These are phyloP conservation scores for Acrocephalus arundinaceus DNA, from an alignment of 2,113 vertebrate genomes.

Conservation along the genomic window DNA sequence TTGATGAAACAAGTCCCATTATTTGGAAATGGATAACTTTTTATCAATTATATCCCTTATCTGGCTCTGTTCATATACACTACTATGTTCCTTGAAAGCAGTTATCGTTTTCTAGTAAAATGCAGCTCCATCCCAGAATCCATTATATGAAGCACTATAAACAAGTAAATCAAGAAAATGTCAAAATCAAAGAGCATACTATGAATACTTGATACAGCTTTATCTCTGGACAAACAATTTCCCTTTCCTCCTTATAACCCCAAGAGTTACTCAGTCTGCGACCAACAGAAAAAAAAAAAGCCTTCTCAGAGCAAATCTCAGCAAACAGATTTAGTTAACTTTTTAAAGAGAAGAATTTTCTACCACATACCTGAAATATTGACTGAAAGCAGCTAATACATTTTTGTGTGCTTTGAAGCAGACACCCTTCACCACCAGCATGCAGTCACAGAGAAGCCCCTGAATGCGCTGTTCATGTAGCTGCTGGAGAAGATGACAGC, in stretches of 20 bases:
- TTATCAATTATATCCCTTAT: background rate
- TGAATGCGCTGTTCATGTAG: conserved; percentile 97
- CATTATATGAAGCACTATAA: background rate
- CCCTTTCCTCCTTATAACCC: background rate
- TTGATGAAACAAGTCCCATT: background rate
- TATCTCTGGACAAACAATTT: background rate
- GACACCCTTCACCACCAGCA: conserved; percentile 94
- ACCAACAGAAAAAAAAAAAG: background rate
- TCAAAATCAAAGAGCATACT: background rate
- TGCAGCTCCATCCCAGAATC: background rate
- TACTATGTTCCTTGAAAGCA: background rate
- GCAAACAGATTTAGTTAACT: background rate
- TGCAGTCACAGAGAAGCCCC: conserved; percentile 96
- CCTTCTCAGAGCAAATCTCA: background rate
- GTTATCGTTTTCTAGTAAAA: background rate
- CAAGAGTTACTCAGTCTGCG: background rate
- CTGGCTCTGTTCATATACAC: background rate
- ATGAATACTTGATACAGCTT: background rate
- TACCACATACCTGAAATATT: conserved; percentile 88
- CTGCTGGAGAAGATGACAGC: conserved; percentile 96
- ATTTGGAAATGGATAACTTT: background rate
- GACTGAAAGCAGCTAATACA: conserved; percentile 95
- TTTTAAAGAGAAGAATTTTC: background rate
- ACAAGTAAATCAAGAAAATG: background rate
- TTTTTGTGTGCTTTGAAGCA: conserved; percentile 99